Evolutionary conservation across 2,797 vertebrate species (phyloP).

Genomic region (Miichthys miiuy): DNA sequence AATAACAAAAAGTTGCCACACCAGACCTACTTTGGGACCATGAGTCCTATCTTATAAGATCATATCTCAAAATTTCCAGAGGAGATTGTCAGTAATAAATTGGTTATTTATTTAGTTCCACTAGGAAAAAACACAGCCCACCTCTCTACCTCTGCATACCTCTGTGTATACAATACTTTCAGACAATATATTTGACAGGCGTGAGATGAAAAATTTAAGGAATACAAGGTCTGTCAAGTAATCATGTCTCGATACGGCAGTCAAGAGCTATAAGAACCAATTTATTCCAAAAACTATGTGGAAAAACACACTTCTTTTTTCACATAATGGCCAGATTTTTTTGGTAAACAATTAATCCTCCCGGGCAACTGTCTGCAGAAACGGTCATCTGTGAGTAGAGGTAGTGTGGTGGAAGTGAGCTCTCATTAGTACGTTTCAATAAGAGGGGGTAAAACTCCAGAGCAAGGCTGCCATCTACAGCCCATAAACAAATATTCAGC

Average conservation of each 20-base stretch:
- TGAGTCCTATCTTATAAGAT: constrained; percentile 5
- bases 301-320: background rate
- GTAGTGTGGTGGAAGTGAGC: background rate
- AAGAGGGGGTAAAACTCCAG: background rate
- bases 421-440: background rate
- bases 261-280: background rate
- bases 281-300: background rate
- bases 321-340: background rate
- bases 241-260: background rate
- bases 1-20: constrained; percentile 23
- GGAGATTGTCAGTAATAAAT: constrained; percentile 8
- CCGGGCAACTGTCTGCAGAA: background rate
- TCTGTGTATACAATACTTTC: background rate
- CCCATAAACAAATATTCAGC: constrained; percentile 22
- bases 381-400: background rate
- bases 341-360: background rate
- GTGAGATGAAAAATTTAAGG: background rate
- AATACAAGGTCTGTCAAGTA: background rate
- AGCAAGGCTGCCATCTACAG: constrained; percentile 78
- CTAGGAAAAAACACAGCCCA: background rate
- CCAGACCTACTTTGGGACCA: constrained; percentile 10
- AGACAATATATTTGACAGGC: background rate
- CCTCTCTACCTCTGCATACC: background rate
- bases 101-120: background rate
- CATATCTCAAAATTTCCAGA: constrained; percentile 20